Percentiles rank a stretch among this genome's conserved stretches.
Evolutionary conservation across 1,140 invertebrate genomes (phyloP).

Genomic region (Ericerus pela): DNA sequence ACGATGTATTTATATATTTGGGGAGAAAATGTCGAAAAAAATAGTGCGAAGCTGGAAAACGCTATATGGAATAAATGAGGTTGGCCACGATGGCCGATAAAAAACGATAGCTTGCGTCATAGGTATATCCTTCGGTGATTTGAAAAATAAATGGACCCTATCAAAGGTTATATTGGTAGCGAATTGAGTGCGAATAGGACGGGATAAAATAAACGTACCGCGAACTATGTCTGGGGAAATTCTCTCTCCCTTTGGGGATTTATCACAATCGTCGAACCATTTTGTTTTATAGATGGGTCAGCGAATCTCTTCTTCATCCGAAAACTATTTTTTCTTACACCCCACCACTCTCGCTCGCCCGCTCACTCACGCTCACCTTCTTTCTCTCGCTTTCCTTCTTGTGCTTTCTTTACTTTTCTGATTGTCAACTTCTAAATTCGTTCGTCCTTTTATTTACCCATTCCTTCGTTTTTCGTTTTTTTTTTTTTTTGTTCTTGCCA

Average conservation of each 20-base stretch:
- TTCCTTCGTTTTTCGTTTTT: no score
- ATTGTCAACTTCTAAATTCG: slow-evolving; percentile 12
- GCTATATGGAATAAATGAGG: slow-evolving; percentile 10
- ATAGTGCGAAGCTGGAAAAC: slow-evolving; percentile 6
- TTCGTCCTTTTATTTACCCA: slow-evolving; percentile 1
- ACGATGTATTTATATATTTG: slow-evolving; percentile 1
- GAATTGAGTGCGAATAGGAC: slow-evolving; percentile 9
- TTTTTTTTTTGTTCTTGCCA: neutral
- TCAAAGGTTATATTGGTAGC: slow-evolving; percentile 8
- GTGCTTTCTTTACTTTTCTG: no score
- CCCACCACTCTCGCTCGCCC: no score
- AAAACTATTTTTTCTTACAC: no score
- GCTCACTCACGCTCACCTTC: no score
- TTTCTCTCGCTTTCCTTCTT: no score
- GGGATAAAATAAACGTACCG: slow-evolving; percentile 2
- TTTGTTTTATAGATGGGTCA: slow-evolving; percentile 11
- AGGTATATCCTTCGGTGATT: slow-evolving; percentile 12
- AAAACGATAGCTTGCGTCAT: slow-evolving; percentile 11
- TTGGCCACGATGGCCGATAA: slow-evolving; percentile 9
- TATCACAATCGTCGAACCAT: slow-evolving; percentile 10
- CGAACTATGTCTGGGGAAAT: slow-evolving; percentile 11
- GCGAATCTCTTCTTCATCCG: slow-evolving; percentile 9
- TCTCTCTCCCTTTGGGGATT: slow-evolving; percentile 9
- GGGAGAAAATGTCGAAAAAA: slow-evolving; percentile 5
- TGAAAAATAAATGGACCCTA: slow-evolving; percentile 12